Base-by-base conservation (phyloP, 2,888 invertebrate genomes). In the Byasa hedistus region DNA sequence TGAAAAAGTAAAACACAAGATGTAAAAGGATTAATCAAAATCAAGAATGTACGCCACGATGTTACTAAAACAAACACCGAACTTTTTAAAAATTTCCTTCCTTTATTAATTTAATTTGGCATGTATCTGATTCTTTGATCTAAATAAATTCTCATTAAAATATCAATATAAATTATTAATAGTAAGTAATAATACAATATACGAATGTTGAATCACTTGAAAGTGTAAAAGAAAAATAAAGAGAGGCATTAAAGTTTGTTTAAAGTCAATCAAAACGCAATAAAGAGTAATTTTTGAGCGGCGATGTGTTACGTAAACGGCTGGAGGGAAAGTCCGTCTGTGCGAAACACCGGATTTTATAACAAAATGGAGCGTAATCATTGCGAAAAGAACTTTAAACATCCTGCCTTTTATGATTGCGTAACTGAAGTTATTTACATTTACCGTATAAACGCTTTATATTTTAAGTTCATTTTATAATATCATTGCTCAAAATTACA, bases 311-410 rank as follows among this genome's bases (percentile, higher is more conserved):
- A 62, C 32, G 58, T 62, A 66, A 66, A 51, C 23, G 23, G 17
- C 19, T 21, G 17, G 22, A 54, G 5, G 61, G 61, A 57, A 66
- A 62, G 24, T 61, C 66, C 62, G 58, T 59, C 23, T 55, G 57
- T 8, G 55, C 54, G 39, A 55, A 39, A 59, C 58, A 62, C 62
- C 62, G 62, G 62, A 66, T 51, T 54, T 55, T 22, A n/a, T 5
- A 65, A 24, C n/a, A n/a, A 17, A 59, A 22, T 22, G 36, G 24
- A n/a, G 36, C 24, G 64, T 58, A 58, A 60, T 44, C 59, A 48
- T 39, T 19, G 10, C 21, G 55, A 64, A 64, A 64, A 58, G 48
- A 57, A 64, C 36, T 51, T 44, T 57, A 57, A 54, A 23, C 23
- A 22, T 54, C 52, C 2, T 22, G 15, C 52, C 19, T n/a, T 54